Base-by-base conservation (phyloP, 2,113 vertebrate genomes). In the Trinectes maculatus region DNA sequence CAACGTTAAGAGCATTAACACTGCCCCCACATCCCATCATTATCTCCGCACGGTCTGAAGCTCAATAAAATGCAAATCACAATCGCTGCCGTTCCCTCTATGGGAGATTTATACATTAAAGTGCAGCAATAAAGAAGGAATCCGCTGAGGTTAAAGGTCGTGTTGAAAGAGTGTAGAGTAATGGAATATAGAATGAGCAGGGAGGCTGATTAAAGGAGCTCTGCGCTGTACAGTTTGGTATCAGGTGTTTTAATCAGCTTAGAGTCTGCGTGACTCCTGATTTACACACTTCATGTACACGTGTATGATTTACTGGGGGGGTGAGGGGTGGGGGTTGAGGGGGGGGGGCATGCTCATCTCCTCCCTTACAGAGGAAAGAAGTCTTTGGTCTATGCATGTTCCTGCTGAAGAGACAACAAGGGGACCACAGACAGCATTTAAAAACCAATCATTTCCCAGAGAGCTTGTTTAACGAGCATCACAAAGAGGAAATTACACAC, bases 61-160 rank as follows among this genome's bases (percentile, higher is more conserved):
- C 75, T 75, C 76, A 76, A 87, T 85, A 79, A 87, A 85, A 86
- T 85, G 89, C 80, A 72, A 85, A 85, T 81, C 66, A 73, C 77
- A 85, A 60, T 79, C 68, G 59, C 61, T n/a, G 42, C 59, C 18
- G 48, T 18, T 69, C 64, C 21, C 67, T 79, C 79, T 70, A 77
- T 6, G 9, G 69, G 72, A 83, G 81, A 84, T 84, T 86, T 83
- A 72, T 85, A 87, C 79, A 67, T 85, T 74, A 84, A 85, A 89
- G 82, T 58, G 74, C 26, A 16, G 81, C 74, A 78, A 70, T 87
- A 76, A 87, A 85, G 55, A n/a, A n/a, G 53, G 74, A 60, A 49
- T 55, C 53, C 60, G 1, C 53, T 29, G 53, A 79, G 83, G 54
- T 80, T 75, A 67, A 74, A 80, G 87, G 87, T 79, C 83, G 82